Evolutionary conservation across 2,888 invertebrate genomes (phyloP).

Genomic region (Coelopa pilipes): DNA sequence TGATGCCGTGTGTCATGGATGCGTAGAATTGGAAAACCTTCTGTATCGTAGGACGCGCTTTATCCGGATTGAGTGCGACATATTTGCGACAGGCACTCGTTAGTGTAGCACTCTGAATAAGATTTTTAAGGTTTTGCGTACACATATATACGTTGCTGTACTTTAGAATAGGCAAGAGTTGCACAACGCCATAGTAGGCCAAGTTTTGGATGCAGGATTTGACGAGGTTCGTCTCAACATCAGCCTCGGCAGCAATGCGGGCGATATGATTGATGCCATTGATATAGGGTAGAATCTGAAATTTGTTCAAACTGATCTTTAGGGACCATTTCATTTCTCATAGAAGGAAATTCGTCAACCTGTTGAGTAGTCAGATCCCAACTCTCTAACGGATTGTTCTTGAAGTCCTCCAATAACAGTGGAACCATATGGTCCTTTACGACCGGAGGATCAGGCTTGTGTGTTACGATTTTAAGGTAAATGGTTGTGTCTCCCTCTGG

Average conservation of each 20-base stretch:
- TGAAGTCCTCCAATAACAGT: conserved; percentile 75
- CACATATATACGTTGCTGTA: conserved; percentile 88
- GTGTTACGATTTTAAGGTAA: conserved; percentile 86
- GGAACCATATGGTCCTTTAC: conserved; percentile 93
- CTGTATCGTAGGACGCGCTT: conserved; percentile 60
- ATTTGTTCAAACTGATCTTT: background rate
- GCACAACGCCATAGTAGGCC: conserved; percentile 80
- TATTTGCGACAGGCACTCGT: conserved; percentile 77
- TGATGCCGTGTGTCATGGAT: conserved; percentile 77
- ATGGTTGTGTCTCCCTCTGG: conserved; percentile 88
- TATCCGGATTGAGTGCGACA: conserved; percentile 62
- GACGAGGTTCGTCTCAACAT: conserved; percentile 92
- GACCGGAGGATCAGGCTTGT: conserved; percentile 81
- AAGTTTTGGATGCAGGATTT: conserved; percentile 95
- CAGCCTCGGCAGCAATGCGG: conserved; percentile 88
- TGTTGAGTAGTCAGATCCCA: conserved; percentile 97
- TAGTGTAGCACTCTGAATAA: conserved; percentile 75
- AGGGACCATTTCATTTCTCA: background rate
- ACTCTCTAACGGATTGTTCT: conserved; percentile 75
- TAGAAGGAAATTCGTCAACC: conserved; percentile 66
- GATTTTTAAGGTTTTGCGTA: conserved; percentile 77
- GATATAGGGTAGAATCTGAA: conserved; percentile 77
- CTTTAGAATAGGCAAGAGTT: conserved; percentile 82
- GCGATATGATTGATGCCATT: conserved; percentile 93
- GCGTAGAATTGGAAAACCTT: conserved; percentile 71